Evolutionary conservation across 2,113 vertebrate species (phyloP).

Genomic region (Acanthisitta chloris): DNA sequence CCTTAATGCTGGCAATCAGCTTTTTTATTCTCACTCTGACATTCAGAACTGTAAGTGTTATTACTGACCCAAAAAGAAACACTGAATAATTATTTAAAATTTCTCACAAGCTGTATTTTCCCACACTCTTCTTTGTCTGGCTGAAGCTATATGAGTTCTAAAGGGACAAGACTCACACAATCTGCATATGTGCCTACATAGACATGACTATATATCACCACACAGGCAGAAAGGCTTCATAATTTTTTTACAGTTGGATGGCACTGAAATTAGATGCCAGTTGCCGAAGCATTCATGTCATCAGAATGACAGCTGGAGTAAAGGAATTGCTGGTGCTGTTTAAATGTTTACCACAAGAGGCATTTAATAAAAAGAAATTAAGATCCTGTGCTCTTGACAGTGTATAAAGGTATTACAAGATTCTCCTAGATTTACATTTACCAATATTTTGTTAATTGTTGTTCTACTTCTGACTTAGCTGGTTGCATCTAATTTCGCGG

Average conservation of each 20-base stretch:
- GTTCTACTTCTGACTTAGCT: conserved; percentile 1
- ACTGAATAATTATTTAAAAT: neutral
- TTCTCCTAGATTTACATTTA: neutral
- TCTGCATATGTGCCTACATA: neutral
- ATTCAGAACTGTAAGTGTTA: neutral
- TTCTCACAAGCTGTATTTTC: neutral
- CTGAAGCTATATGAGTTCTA: neutral
- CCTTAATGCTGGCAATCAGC: neutral
- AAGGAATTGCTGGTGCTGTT: neutral
- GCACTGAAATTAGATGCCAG: neutral
- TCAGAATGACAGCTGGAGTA: neutral
- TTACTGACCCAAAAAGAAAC: neutral
- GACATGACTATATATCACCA: neutral
- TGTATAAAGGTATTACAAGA: neutral
- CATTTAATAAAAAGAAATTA: neutral
- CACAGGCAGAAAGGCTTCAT: neutral
- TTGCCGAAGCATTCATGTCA: neutral
- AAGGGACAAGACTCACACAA: neutral
- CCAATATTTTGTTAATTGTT: neutral
- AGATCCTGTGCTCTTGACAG: neutral
- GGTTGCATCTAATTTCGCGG: neutral
- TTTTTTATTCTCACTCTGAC: neutral
- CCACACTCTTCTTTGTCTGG: neutral
- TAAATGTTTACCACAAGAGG: neutral
- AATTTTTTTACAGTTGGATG: neutral